Percentiles rank a stretch among this genome's conserved stretches.
These are phyloP conservation scores for Chaetops frenatus DNA, from an alignment of 2,113 vertebrate genomes.

Conservation along the genomic window DNA sequence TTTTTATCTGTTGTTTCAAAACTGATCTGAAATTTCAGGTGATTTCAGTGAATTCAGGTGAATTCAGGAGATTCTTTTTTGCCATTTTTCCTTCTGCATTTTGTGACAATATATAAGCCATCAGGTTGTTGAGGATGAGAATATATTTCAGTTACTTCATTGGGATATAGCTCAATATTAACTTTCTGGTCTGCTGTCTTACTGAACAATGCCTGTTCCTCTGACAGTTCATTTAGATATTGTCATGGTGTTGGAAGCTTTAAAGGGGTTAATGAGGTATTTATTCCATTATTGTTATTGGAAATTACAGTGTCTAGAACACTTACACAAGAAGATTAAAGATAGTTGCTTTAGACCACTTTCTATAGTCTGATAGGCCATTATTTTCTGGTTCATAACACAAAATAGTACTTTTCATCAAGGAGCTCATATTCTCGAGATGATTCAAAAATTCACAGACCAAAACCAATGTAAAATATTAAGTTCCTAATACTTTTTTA, in stretches of 20 bases:
- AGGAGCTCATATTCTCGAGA: conserved; percentile 73
- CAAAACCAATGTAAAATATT: conserved; percentile 76
- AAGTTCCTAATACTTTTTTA: conserved; percentile 55
- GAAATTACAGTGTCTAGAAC: conserved; percentile 69
- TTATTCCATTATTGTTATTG: conserved; percentile 65
- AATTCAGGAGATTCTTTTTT: background rate
- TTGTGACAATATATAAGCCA: background rate
- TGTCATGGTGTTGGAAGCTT: conserved; percentile 62
- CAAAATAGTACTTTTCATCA: conserved; percentile 72
- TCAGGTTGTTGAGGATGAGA: conserved; percentile 1
- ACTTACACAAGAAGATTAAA: conserved; percentile 73
- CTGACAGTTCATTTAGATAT: conserved; percentile 70
- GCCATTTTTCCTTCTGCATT: background rate
- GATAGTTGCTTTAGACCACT: conserved; percentile 74
- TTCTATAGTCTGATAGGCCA: conserved; percentile 69
- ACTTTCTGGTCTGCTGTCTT: conserved; percentile 62
- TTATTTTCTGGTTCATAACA: conserved; percentile 80
- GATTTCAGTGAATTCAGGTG: too few species aligned
- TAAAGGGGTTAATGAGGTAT: conserved; percentile 68
- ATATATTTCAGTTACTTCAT: conserved; percentile 27
- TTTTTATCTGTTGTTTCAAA: background rate
- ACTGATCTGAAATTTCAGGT: background rate
- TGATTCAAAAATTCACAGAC: conserved; percentile 79
- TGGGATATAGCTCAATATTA: conserved; percentile 52
- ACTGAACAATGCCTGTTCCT: conserved; percentile 58